Evolutionary conservation across 2,797 vertebrate species (phyloP).

Genomic region (Clarias platycephalus): DNA sequence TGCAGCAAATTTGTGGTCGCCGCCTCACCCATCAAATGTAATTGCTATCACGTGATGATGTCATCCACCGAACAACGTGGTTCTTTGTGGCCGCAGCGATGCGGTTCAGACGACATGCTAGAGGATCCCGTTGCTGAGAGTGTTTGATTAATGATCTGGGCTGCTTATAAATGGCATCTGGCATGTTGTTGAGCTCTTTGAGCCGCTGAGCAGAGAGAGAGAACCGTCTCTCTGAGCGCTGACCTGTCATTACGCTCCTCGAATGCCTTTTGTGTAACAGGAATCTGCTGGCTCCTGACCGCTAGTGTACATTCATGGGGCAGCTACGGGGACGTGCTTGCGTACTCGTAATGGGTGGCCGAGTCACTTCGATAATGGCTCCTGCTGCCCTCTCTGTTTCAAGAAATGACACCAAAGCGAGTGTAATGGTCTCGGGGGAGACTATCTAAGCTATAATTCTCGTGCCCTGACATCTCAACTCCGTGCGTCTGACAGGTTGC

Average conservation of each 20-base stretch:
- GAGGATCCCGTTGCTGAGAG: constrained; percentile 58
- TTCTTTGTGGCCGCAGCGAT: constrained; percentile 56
- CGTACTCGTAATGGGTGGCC: constrained; percentile 56
- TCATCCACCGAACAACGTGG: constrained; percentile 61
- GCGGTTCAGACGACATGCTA: constrained; percentile 62
- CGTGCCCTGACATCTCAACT: constrained; percentile 29
- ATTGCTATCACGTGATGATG: constrained; percentile 61
- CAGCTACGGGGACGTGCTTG: constrained; percentile 48
- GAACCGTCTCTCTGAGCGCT: constrained; percentile 35
- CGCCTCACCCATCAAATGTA: constrained; percentile 53
- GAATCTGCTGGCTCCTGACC: constrained; percentile 54
- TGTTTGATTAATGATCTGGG: constrained; percentile 74
- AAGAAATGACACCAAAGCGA: constrained; percentile 38
- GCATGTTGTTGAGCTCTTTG: constrained; percentile 67
- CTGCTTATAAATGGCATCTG: constrained; percentile 67
- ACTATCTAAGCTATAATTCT: constrained; percentile 51
- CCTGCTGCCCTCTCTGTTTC: constrained; percentile 18
- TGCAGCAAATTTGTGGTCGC: constrained; percentile 49
- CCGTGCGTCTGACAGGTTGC: constrained; percentile 52
- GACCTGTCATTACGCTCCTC: constrained; percentile 61
- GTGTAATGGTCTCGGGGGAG: constrained; percentile 30
- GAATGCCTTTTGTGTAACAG: constrained; percentile 52
- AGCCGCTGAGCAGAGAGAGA: constrained; percentile 47
- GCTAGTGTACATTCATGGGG: constrained; percentile 46
- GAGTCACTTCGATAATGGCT: constrained; percentile 44